Percentiles rank a stretch among this genome's conserved stretches.
phyloP scores from a whole-genome alignment of 35 echinoderm and acorn worm genomes.

The Apostichopus californicus region DNA sequence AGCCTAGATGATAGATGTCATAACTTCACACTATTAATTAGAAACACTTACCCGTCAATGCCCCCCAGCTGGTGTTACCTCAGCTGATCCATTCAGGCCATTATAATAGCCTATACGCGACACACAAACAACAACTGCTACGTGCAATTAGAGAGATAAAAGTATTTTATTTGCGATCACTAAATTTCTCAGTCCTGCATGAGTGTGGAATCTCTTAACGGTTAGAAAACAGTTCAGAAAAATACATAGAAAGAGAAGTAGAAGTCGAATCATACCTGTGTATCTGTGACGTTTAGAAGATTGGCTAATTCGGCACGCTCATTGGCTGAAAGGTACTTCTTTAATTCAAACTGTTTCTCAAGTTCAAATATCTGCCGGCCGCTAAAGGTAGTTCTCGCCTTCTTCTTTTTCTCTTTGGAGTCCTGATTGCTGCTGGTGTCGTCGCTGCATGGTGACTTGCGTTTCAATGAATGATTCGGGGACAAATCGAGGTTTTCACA shows the following conservation, averaged over 20 bases:
- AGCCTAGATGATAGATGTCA: neutral
- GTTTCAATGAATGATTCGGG: conserved; percentile 49
- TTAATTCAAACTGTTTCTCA: conserved; percentile 98
- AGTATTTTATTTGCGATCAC: no score
- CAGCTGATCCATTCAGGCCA: no score
- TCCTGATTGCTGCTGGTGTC: conserved; percentile 65
- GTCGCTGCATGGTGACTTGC: conserved; percentile 55
- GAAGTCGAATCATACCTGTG: conserved; percentile 71
- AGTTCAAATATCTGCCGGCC: conserved; percentile 98
- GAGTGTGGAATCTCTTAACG: no score
- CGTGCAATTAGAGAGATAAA: no score
- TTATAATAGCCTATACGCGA: no score
- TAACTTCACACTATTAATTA: conserved; percentile 33
- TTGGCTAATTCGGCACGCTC: conserved; percentile 94
- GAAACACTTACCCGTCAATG: neutral
- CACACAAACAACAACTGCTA: no score
- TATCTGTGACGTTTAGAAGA: conserved; percentile 96
- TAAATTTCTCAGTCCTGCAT: no score
- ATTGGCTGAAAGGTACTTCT: conserved; percentile 98
- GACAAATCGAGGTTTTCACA: neutral
- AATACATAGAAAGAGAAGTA: no score
- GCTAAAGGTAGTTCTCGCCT: conserved; percentile 95
- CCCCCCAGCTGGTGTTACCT: neutral
- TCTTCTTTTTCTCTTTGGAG: conserved; percentile 95
- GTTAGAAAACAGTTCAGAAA: no score